Percentiles rank a stretch among this genome's conserved stretches.
phyloP scores from a whole-genome alignment of 2,797 vertebrate genomes.

The Chaenodraco wilsoni region DNA sequence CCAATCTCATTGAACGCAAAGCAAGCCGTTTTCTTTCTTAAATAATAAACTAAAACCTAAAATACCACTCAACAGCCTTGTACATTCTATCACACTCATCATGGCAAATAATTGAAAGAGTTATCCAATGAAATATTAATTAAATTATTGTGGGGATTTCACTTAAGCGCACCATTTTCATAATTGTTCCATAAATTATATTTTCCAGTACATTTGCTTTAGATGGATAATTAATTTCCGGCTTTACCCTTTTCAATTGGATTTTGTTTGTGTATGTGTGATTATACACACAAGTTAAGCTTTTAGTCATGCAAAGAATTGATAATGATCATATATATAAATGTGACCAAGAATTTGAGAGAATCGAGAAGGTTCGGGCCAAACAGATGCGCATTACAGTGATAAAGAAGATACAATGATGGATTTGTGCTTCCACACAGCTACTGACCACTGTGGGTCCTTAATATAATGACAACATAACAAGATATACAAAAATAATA shows the following conservation, averaged over 20 bases:
- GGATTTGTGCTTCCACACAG: background rate
- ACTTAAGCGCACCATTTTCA: slow-evolving; percentile 91
- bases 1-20: slow-evolving; percentile 72
- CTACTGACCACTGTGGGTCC: background rate
- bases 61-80: slow-evolving; percentile 68
- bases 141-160: slow-evolving; percentile 91
- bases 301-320: slow-evolving; percentile 36
- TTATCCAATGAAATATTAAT: slow-evolving; percentile 95
- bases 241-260: slow-evolving; percentile 90
- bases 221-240: slow-evolving; percentile 98
- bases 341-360: slow-evolving; percentile 23
- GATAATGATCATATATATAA: slow-evolving; percentile 12
- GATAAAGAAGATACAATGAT: too few species aligned
- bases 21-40: slow-evolving; percentile 24
- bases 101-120: slow-evolving; percentile 81
- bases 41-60: slow-evolving; percentile 52
- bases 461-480: background rate
- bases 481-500: background rate
- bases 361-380: slow-evolving; percentile 19
- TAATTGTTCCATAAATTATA: slow-evolving; percentile 96
- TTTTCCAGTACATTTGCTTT: slow-evolving; percentile 97
- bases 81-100: slow-evolving; percentile 64
- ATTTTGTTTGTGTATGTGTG: slow-evolving; percentile 78
- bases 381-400: slow-evolving; percentile 15
- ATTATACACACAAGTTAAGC: slow-evolving; percentile 23